Evolutionary conservation across 2,113 vertebrate genomes (phyloP).

Genomic region (Tetraodon nigroviridis): DNA sequence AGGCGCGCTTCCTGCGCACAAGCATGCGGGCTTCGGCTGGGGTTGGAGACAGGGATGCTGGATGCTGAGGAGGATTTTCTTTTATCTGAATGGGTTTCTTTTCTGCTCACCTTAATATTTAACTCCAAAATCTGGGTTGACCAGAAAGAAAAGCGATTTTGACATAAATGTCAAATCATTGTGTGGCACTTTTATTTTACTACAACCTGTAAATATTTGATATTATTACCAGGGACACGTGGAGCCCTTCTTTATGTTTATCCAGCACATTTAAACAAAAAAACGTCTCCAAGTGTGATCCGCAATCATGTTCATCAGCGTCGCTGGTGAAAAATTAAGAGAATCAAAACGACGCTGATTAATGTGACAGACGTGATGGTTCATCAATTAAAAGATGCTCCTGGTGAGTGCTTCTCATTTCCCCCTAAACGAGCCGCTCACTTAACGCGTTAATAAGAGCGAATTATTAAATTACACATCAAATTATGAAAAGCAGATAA

Average conservation of each 20-base stretch:
- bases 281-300: slow-evolving; percentile 12
- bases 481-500: slow-evolving; percentile 99
- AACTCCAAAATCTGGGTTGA: no score
- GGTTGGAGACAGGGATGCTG: no score
- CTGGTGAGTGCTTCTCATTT: slow-evolving; percentile 71
- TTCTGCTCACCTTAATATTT: not conserved
- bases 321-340: slow-evolving; percentile 60
- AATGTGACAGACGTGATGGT: slow-evolving; percentile 67
- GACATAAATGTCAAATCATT: not conserved
- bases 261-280: slow-evolving; percentile 3
- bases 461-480: slow-evolving; percentile 99
- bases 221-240: not conserved
- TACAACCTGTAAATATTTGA: not conserved
- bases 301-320: slow-evolving; percentile 34
- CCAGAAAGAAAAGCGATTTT: no score
- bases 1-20: slow-evolving; percentile 49
- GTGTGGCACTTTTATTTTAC: not conserved
- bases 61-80: slow-evolving; percentile 44
- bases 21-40: slow-evolving; percentile 68
- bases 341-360: slow-evolving; percentile 65
- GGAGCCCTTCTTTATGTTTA: slow-evolving; percentile 3
- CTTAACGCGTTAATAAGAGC: slow-evolving; percentile 91
- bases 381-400: slow-evolving; percentile 76
- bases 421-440: slow-evolving; percentile 85
- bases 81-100: slow-evolving; percentile 40